Evolutionary conservation across 2,797 vertebrate genomes (phyloP).

Genomic region (Anabacerthia variegaticeps): DNA sequence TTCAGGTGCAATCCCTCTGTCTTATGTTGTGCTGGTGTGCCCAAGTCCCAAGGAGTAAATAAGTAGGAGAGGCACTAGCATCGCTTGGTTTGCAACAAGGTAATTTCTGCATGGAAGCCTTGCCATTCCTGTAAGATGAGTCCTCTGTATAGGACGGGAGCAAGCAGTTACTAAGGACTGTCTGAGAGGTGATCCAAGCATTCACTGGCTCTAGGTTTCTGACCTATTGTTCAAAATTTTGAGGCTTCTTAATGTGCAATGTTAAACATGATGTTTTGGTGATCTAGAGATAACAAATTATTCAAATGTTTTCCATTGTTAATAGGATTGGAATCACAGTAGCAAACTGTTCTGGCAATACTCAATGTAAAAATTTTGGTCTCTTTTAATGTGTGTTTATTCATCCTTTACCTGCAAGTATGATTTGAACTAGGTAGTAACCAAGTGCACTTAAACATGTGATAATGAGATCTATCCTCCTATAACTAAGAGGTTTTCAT

Average conservation of each 20-base stretch:
- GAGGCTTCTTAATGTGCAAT: neutral
- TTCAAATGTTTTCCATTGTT: neutral
- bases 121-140: rapidly evolving
- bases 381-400: neutral
- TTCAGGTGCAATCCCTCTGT: neutral
- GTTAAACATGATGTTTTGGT: neutral
- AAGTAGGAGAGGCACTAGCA: neutral
- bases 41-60: neutral
- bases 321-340: neutral
- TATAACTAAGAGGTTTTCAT: neutral
- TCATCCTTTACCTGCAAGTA: neutral
- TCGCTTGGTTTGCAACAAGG: neutral
- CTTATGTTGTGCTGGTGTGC: neutral
- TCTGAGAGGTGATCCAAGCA: neutral
- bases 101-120: neutral
- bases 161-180: neutral
- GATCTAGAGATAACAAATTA: neutral
- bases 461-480: neutral
- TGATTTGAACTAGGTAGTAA: neutral
- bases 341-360: neutral
- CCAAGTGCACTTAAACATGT: neutral
- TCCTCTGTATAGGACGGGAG: neutral
- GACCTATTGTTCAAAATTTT: neutral
- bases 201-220: neutral
- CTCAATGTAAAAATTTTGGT: neutral